Conservation (phyloP, 2,888 invertebrate genomes). For the Leptopilina myrica region DNA sequence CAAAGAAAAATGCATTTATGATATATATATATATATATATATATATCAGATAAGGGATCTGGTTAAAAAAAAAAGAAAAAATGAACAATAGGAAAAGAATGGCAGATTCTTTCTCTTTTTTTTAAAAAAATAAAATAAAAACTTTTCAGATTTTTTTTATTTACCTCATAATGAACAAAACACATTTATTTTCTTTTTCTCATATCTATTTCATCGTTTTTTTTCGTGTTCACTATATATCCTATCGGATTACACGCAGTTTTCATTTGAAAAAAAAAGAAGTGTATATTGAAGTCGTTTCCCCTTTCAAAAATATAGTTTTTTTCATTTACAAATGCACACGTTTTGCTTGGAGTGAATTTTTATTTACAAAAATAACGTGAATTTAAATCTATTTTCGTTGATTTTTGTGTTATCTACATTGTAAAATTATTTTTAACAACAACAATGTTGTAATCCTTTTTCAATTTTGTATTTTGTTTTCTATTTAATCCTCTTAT, state of each 20-base stretch:
- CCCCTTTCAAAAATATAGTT: not conserved
- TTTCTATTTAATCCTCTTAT: no score
- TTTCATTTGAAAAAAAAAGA: slow-evolving; percentile 8
- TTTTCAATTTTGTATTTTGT: no score
- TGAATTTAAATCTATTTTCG: slow-evolving; percentile 9
- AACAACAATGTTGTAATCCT: no score
- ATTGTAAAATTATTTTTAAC: no score
- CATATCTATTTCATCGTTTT: no score
- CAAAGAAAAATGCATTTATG: slow-evolving; percentile 29
- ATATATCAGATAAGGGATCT: slow-evolving; percentile 7
- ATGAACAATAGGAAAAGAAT: slow-evolving; percentile 4
- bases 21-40: not conserved
- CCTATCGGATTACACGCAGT: slow-evolving; percentile 20
- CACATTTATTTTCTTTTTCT: no score
- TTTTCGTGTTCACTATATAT: no score
- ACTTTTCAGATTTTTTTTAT: no score
- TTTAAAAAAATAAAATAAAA: no score
- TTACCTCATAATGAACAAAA: no score
- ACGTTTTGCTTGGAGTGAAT: not conserved
- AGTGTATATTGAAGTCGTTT: not conserved
- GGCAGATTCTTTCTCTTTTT: not conserved
- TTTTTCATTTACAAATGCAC: slow-evolving; percentile 6
- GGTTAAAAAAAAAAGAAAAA: not conserved
- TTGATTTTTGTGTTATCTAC: not conserved
- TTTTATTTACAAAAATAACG: slow-evolving; percentile 14